These are phyloP conservation scores for Tortrix viridana DNA, from an alignment of 2,888 invertebrate genomes.

Conservation along the genomic window DNA sequence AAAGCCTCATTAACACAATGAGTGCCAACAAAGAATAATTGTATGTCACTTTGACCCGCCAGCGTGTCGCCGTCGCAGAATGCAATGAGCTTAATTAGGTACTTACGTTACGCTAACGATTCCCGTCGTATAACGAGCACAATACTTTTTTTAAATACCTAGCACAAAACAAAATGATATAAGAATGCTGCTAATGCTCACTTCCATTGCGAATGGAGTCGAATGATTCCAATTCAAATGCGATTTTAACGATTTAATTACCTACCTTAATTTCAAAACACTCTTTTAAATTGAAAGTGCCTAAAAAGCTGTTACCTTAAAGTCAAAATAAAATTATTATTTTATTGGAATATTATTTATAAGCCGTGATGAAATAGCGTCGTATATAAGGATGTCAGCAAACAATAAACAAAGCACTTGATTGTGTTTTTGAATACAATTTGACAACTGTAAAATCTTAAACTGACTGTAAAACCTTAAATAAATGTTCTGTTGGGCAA, in stretches of 20 bases:
- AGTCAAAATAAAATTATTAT: no score
- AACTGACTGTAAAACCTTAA: no score
- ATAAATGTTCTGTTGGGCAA: no score
- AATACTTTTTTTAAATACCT: conserved; percentile 1
- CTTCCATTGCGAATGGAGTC: neutral
- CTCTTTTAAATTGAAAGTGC: neutral
- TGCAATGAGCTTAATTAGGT: conserved; percentile 56
- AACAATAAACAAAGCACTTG: no score
- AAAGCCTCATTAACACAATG: conserved; percentile 59
- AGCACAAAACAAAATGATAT: neutral
- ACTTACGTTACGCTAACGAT: conserved; percentile 39
- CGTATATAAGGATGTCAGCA: no score
- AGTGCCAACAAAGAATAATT: no score
- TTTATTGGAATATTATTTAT: no score
- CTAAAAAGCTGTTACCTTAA: neutral
- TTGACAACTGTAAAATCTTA: no score
- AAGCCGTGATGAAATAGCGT: no score
- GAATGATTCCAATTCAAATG: conserved; percentile 9
- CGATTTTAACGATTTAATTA: conserved; percentile 11
- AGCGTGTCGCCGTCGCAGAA: no score
- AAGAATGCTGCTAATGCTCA: conserved; percentile 15
- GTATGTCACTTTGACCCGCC: no score
- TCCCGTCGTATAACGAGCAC: conserved; percentile 10
- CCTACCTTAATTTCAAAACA: neutral
- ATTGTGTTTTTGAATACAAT: no score